Conservation (phyloP, 2,888 invertebrate genomes). For the Stenchaetothrips biformis region DNA sequence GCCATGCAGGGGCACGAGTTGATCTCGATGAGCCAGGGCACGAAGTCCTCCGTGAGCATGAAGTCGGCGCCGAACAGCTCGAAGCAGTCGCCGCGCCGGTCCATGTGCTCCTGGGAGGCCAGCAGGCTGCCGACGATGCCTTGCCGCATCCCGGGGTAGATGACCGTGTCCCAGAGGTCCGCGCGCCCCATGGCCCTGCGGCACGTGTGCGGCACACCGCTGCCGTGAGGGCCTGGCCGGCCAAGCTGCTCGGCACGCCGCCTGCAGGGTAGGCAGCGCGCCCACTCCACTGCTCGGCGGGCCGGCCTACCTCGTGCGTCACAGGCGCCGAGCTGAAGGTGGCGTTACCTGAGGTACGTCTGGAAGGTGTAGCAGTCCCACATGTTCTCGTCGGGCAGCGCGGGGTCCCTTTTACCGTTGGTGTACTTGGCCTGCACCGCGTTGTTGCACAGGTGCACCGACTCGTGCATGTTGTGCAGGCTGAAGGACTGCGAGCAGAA, state of each 20-base stretch:
- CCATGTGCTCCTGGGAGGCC: constrained; percentile 68
- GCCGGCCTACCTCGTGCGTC: too few relatives aligned
- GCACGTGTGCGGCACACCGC: not conserved
- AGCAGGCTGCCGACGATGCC: constrained; percentile 75
- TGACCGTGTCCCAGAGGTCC: constrained; percentile 64
- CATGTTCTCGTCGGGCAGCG: constrained; percentile 75
- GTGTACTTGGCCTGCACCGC: constrained; percentile 49
- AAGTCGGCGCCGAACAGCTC: constrained; percentile 92
- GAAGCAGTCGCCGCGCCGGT: constrained; percentile 67
- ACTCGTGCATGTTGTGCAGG: constrained; percentile 51
- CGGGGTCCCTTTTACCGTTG: constrained; percentile 50
- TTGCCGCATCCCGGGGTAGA: constrained; percentile 81
- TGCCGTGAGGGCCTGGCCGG: not conserved
- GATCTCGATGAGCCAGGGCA: constrained; percentile 88
- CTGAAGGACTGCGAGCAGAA: constrained; percentile 52
- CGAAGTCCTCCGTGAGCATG: constrained; percentile 75
- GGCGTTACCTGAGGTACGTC: constrained; percentile 52
- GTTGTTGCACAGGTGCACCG: constrained; percentile 54
- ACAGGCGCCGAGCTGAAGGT: not conserved
- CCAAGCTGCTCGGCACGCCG: too few relatives aligned
- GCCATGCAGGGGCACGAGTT: constrained; percentile 84
- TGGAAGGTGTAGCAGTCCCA: constrained; percentile 73
- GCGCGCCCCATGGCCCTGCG: constrained; percentile 49
- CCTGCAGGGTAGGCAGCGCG: too few relatives aligned
- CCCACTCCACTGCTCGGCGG: too few relatives aligned